Base-by-base conservation (phyloP, 1,140 invertebrate species). In the Contarinia nasturtii region DNA sequence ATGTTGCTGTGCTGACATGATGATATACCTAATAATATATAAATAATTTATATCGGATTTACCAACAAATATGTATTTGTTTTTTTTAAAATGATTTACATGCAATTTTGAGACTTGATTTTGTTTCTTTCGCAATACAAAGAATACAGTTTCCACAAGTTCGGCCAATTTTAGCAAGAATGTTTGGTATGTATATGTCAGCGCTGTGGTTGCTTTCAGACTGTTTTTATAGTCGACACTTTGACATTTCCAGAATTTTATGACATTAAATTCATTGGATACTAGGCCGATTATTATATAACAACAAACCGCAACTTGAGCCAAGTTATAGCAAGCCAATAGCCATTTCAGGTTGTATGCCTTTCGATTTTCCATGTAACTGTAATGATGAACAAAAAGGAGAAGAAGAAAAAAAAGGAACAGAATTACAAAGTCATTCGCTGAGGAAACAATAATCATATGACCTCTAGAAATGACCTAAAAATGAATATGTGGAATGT, bases 71-170 rank as follows among this genome's bases (percentile, higher is more conserved):
- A n/a, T n/a, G n/a, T n/a, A n/a, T n/a, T n/a, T n/a, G n/a, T n/a
- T n/a, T n/a, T n/a, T n/a, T n/a, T n/a, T n/a, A n/a, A n/a, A n/a
- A 61, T 77, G 74, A 56, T 79, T 78, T 34, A 78, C 58, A 52
- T 79, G 77, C 27, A 79, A 60, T 49, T 70, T 74, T 7, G 74
- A 69, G 14, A 73, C 63, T 61, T 79, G 77, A 48, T 70, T 73
- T 48, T 67, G 61, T 56, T 79, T 79, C 53, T 77, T 77, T n/a
- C 76, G 58, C 8, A 79, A 52, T 33, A 77, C 65, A 53, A 79
- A 78, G 49, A 80, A 76, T 47, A 72, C 50, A 2, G 69, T 71
- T 50, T 71, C 69, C 8, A 63, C 53, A 7, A 71, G 53, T 49
- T 71, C 69, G 14, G 54, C 46, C 12, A 68, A 51, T 58, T 70